Base-by-base conservation (phyloP, 2,113 vertebrate genomes). In the Asarcornis scutulata region DNA sequence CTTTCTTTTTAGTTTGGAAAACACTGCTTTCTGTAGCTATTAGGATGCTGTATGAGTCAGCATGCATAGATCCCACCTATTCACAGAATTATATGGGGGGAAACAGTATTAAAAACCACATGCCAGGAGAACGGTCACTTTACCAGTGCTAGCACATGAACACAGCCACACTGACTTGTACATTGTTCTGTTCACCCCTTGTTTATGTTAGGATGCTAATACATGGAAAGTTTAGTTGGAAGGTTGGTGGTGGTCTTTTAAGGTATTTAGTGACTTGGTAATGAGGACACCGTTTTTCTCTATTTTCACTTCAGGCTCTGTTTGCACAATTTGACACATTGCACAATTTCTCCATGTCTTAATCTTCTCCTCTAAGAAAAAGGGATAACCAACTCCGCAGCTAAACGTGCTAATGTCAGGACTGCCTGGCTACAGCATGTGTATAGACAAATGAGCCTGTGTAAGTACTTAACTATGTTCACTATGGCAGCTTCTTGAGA, bases 21-120 rank as follows among this genome's bases (percentile, higher is more conserved):
- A 71, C 46, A 81, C 76, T 88, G 36, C 78, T 95, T 96, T 94
- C 87, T 32, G 7, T 84, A 74, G 60, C 36, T 64, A 74, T 75
- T 90, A 88, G 74, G 75, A 87, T 38, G 13, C 84, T 88, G 36
- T 72, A 56, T 73, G 55, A 69, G 91, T 94, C 69, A 69, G 52
- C 63, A 83, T 40, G 75, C 31, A 66, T 42, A 22, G 58, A 79
- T 46, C 60, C 50, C 13, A 66, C 67, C 90, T 53, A 81, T 80
- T 87, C n/a, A 84, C 5, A 31, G 36, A 93, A 48, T 32, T 89
- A 46, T 26, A 50, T 50, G 29, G 29, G 31, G 27, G 18, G 31
- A 22, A 68, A 29, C 23, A 86, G 15, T 8, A 58, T 34, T 85
- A 44, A 63, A 38, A 74, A 34, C 4, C 17, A 92, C 78, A 62